phyloP scores from a whole-genome alignment of 23 tunicate species.

The Styela clava region DNA sequence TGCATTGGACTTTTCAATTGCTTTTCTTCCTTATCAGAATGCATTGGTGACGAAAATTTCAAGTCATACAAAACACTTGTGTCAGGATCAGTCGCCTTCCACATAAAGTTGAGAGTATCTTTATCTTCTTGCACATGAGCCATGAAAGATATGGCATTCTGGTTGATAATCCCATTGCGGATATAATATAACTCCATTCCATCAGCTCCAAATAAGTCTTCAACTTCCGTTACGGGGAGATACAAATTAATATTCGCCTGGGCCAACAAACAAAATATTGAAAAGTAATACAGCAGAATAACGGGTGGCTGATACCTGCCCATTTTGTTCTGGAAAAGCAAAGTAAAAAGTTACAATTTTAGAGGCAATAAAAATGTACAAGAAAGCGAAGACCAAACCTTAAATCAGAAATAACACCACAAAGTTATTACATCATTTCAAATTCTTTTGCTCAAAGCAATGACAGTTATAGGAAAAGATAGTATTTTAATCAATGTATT shows the following conservation, averaged over 20 bases:
- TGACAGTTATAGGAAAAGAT: no score
- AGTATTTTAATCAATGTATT: no score
- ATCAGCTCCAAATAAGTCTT: conserved; percentile 59
- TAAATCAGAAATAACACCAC: no score
- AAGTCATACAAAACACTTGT: conserved; percentile 13
- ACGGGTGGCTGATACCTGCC: no score
- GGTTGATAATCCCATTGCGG: conserved; percentile 58
- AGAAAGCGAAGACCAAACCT: no score
- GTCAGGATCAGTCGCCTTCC: conserved; percentile 42
- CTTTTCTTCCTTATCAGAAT: neutral
- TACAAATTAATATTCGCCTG: conserved; percentile 38
- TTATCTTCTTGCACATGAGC: conserved; percentile 65
- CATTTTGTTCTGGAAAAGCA: no score
- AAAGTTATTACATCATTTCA: no score
- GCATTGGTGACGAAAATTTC: neutral
- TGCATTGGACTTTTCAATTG: neutral
- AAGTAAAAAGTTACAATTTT: no score
- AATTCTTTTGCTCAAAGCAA: no score
- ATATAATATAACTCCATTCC: conserved; percentile 71
- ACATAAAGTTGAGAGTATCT: conserved; percentile 30
- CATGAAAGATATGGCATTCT: conserved; percentile 69
- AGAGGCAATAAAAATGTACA: no score
- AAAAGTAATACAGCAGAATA: neutral
- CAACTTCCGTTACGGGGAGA: conserved; percentile 56
- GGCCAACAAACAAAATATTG: neutral